These are phyloP conservation scores for Pelobates fuscus DNA, from an alignment of 2,113 vertebrate species.

Conservation along the genomic window DNA sequence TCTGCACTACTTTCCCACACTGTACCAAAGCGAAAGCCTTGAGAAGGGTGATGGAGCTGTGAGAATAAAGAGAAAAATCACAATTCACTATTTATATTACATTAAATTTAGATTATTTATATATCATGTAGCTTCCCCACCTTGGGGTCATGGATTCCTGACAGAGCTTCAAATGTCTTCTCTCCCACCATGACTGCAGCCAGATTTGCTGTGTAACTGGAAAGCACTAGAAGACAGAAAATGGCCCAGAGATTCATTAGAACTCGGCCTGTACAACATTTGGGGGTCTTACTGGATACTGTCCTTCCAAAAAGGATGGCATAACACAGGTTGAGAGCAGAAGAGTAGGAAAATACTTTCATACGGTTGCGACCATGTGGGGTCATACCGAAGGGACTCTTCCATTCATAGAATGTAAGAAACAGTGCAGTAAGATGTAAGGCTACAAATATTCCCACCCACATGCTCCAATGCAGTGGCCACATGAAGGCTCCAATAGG, in stretches of 20 bases:
- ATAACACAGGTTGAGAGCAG: conserved; percentile 95
- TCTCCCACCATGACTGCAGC: conserved; percentile 96
- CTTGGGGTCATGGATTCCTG: conserved; percentile 93
- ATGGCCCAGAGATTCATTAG: conserved; percentile 98
- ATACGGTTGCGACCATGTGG: conserved; percentile 87
- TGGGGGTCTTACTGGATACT: conserved; percentile 93
- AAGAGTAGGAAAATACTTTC: conserved; percentile 94
- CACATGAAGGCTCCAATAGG: conserved; percentile 95
- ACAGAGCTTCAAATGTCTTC: conserved; percentile 92
- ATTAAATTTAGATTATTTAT: not conserved
- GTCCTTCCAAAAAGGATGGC: conserved; percentile 94
- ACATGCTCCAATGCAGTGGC: conserved; percentile 97
- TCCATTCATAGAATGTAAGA: conserved; percentile 96
- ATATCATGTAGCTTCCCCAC: conserved; percentile 61
- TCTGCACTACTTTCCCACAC: conserved; percentile 92
- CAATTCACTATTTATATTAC: not conserved
- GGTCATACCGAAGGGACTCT: conserved; percentile 93
- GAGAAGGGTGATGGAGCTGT: conserved; percentile 87
- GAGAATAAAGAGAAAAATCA: conserved; percentile 38
- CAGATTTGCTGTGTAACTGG: conserved; percentile 95
- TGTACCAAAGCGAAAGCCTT: conserved; percentile 84
- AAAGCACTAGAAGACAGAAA: conserved; percentile 96
- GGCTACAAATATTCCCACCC: conserved; percentile 92
- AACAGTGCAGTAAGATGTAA: conserved; percentile 90
- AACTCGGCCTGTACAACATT: conserved; percentile 93